Percentiles rank a stretch among this genome's conserved stretches.
phyloP scores from a whole-genome alignment of 2,888 invertebrate species.

The Hypolimnas misippus region DNA sequence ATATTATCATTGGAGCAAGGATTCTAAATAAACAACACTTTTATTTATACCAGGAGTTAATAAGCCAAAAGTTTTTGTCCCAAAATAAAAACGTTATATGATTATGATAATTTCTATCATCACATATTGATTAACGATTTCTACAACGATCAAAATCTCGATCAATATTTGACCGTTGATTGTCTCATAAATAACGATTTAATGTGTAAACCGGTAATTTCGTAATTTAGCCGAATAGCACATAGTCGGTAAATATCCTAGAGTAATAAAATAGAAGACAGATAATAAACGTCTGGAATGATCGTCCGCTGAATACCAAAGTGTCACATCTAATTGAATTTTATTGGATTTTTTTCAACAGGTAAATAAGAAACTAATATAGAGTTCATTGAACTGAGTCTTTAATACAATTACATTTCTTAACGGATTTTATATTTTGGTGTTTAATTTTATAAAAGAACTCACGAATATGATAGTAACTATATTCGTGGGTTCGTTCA shows the following conservation, averaged over 20 bases:
- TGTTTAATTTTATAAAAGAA: too few species aligned
- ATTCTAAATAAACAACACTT: background rate
- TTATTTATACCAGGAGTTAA: too few species aligned
- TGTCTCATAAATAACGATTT: conserved; percentile 4
- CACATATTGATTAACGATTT: background rate
- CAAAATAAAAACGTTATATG: background rate
- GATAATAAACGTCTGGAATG: conserved; percentile 31
- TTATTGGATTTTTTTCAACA: conserved; percentile 20
- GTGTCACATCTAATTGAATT: conserved; percentile 24
- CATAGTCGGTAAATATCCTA: conserved; percentile 5
- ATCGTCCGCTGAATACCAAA: conserved; percentile 29
- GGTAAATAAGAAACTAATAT: conserved; percentile 14
- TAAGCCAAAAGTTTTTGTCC: background rate
- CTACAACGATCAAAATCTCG: background rate
- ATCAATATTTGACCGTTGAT: conserved; percentile 2
- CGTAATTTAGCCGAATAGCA: conserved; percentile 21
- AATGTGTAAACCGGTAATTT: conserved; percentile 15
- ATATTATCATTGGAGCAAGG: too few species aligned
- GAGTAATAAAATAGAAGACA: conserved; percentile 27
- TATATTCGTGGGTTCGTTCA: too few species aligned
- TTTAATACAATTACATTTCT: too few species aligned
- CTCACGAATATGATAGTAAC: too few species aligned
- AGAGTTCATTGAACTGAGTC: conserved; percentile 30
- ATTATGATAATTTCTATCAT: background rate
- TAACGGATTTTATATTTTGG: too few species aligned